Conservation (phyloP, 2,113 vertebrate species). For the Nesogale talazaci region DNA sequence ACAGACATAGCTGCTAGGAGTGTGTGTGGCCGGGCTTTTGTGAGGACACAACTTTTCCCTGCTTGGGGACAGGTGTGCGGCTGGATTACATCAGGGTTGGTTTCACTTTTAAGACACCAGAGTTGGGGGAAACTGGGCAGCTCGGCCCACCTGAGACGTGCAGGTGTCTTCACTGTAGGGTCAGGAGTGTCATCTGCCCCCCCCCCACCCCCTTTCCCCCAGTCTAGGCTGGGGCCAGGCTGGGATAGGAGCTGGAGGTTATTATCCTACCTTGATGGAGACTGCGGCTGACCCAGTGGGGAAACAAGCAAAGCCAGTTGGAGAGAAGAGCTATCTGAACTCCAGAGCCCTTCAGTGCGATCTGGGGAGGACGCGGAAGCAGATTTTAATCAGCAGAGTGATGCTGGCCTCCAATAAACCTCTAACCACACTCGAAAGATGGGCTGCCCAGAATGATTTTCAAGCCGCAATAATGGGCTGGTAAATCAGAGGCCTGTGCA, state of each 20-base stretch:
- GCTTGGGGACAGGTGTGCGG: neutral
- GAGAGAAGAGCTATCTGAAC: neutral
- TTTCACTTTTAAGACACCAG: conserved; percentile 1
- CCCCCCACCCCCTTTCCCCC: no score
- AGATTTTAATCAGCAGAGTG: conserved; percentile 49
- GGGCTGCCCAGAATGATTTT: neutral
- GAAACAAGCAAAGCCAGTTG: neutral
- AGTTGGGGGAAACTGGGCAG: neutral
- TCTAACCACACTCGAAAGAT: conserved; percentile 30
- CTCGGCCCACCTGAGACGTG: neutral
- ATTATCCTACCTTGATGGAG: neutral
- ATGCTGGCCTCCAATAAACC: neutral
- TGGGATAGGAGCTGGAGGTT: neutral
- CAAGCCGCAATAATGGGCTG: neutral
- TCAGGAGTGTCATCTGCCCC: neutral
- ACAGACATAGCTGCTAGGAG: conserved; percentile 9
- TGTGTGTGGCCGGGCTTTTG: neutral
- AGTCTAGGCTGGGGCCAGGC: neutral
- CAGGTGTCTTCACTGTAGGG: neutral
- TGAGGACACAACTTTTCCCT: neutral
- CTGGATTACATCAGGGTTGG: neutral
- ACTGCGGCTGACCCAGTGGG: neutral
- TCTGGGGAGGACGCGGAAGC: conserved; percentile 36
- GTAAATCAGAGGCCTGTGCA: neutral
- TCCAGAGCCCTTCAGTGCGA: conserved; percentile 46